These are phyloP conservation scores for Meta bourneti DNA, from an alignment of 2,888 invertebrate genomes.

Conservation along the genomic window DNA sequence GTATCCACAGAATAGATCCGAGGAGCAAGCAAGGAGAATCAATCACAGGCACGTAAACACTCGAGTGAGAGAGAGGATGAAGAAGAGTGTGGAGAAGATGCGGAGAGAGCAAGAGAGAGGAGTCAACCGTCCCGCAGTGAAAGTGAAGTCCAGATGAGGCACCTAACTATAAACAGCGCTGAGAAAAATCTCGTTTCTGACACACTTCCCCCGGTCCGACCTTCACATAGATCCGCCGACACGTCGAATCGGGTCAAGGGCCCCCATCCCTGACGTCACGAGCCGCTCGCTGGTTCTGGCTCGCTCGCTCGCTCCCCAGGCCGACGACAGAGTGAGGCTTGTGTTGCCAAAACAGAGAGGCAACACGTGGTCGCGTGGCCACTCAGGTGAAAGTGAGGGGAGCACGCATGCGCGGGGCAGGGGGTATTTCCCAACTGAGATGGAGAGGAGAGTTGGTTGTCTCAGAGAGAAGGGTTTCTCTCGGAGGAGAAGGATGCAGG, in stretches of 20 bases:
- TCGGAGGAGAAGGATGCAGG: neutral
- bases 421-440: slow-evolving; percentile 56
- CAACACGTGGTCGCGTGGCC: slow-evolving; percentile 27
- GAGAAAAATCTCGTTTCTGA: slow-evolving; percentile 33
- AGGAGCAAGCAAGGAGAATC: neutral
- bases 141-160: slow-evolving; percentile 26
- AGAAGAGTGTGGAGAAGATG: neutral
- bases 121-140: slow-evolving; percentile 14
- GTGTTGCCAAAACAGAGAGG: neutral
- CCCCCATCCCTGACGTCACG: slow-evolving; percentile 36
- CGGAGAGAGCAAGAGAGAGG: neutral
- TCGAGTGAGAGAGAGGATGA: neutral
- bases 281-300: neutral
- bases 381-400: neutral
- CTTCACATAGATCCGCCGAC: slow-evolving; percentile 49
- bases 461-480: neutral
- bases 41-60: neutral
- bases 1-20: neutral
- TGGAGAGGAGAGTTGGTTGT: neutral
- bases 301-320: neutral
- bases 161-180: slow-evolving; percentile 58
- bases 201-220: slow-evolving; percentile 51
- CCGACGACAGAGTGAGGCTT: neutral
- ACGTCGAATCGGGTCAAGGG: slow-evolving; percentile 54
- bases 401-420: slow-evolving; percentile 27